These are phyloP conservation scores for Notodonta dromedarius DNA, from an alignment of 2,888 invertebrate genomes.

Conservation along the genomic window DNA sequence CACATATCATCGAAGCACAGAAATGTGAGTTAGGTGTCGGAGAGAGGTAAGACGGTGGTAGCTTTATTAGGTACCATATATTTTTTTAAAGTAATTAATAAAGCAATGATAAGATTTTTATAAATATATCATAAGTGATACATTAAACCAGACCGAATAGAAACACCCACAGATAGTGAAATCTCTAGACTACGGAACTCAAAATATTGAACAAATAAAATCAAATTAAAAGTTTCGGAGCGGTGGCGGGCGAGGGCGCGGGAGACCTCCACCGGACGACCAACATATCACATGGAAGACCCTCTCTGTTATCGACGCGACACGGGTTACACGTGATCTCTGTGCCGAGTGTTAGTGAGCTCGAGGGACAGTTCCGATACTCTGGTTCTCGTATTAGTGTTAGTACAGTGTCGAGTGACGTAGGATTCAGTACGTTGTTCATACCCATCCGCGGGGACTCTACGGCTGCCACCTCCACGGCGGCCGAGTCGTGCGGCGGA, in stretches of 20 bases:
- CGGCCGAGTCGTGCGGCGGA: slow-evolving; percentile 15
- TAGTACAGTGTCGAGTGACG: slow-evolving; percentile 28
- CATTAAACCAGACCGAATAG: no score
- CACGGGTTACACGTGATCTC: slow-evolving; percentile 57
- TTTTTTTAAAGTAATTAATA: no score
- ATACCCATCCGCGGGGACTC: slow-evolving; percentile 24
- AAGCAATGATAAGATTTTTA: no score
- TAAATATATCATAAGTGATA: no score
- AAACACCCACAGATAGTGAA: background rate
- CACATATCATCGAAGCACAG: no score
- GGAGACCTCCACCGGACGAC: slow-evolving; percentile 30
- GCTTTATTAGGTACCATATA: no score
- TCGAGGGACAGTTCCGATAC: slow-evolving; percentile 3
- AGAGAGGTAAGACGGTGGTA: no score
- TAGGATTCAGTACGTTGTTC: slow-evolving; percentile 15
- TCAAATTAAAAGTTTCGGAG: background rate
- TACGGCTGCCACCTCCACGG: slow-evolving; percentile 20
- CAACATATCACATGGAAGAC: slow-evolving; percentile 36
- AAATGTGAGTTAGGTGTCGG: no score
- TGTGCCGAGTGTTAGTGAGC: slow-evolving; percentile 48
- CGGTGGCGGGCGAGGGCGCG: slow-evolving; percentile 19
- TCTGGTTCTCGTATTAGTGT: slow-evolving; percentile 15
- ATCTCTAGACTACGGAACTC: background rate
- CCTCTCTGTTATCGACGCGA: slow-evolving; percentile 41
- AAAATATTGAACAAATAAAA: background rate